phyloP scores from a whole-genome alignment of 1,140 invertebrate genomes.

The Musca domestica region DNA sequence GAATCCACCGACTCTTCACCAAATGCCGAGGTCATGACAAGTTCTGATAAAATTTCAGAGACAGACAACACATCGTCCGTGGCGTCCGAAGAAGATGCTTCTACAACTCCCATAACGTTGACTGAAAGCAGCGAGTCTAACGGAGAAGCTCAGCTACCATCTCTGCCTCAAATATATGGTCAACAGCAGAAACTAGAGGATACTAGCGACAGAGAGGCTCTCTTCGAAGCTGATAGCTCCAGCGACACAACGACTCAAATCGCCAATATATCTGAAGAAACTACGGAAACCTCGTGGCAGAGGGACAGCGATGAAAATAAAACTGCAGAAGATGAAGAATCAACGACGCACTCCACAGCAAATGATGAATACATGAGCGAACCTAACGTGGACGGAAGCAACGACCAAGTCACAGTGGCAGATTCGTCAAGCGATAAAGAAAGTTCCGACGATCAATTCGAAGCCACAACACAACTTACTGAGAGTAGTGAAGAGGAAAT shows the following conservation, averaged over 20 bases:
- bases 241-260: conserved; percentile 16
- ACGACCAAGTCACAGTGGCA: too few relatives aligned
- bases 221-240: conserved; percentile 22
- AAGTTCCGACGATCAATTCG: too few relatives aligned
- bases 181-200: conserved; percentile 45
- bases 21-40: neutral
- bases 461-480: neutral
- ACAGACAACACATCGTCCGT: neutral
- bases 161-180: conserved; percentile 46
- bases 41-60: neutral
- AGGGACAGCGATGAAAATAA: neutral
- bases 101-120: neutral
- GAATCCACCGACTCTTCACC: neutral
- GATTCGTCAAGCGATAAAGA: too few relatives aligned
- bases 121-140: conserved; percentile 27
- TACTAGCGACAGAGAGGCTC: conserved; percentile 31
- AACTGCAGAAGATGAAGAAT: too few relatives aligned
- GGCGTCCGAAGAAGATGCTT: neutral
- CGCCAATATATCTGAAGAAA: conserved; percentile 6
- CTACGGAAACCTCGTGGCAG: neutral
- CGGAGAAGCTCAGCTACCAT: conserved; percentile 36
- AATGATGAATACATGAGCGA: too few relatives aligned
- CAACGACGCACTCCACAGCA: too few relatives aligned
- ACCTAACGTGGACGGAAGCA: too few relatives aligned
- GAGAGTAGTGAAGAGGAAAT: conserved; percentile 18